Evolutionary conservation across 2,797 vertebrate species (phyloP), one percentile per base, ranked within the genome.

Genomic region (Poeciliopsis paucimaculata): DNA sequence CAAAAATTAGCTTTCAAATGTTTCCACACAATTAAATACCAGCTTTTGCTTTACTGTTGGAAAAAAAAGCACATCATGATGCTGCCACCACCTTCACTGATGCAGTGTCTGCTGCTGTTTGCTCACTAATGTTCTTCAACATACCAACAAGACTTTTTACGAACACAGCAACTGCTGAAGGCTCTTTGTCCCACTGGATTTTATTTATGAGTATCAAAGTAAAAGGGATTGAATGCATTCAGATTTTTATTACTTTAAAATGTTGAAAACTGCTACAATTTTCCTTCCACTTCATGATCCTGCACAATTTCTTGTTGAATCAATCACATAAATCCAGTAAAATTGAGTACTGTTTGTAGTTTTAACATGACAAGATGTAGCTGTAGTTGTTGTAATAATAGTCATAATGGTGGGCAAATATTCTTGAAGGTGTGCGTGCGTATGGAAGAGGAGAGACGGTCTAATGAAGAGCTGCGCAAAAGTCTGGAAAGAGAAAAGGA

Each of bases 401-500:
- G 20, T 80, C 75, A 47, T 73, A 84, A 23, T 80, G 85, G 73
- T 60, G 51, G 45, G 34, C 75, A 34, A 45, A 68, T 88, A 51
- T 83, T 84, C 36, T 86, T 79, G 64, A 87, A 94, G 89, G 87
- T 94, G 68, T 93, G 88, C 79, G 64, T 86, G 23, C 94, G 95
- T 85, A 87, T 97, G 81, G 97, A 98, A 16, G 96, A 97, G 82
- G 93, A 97, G 90, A 96, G 95, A 90, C 97, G 92, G 87, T 94
- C 90, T 51, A 92, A 92, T 0, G 95, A 97, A 82, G 94, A 94
- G 90, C 94, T 97, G 45, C 95, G 94, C 85, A 93, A 85, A 34
- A 88, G 93, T 28, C 91, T 97, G 74, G 96, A 97, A 90, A 96
- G 94, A 60, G 97, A 98, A 82, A 95, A 94, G 87, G 95, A 96